Percentiles rank a stretch among this genome's conserved stretches.
These are phyloP conservation scores for Gymnarchus niloticus DNA, from an alignment of 2,113 vertebrate species.

Conservation along the genomic window DNA sequence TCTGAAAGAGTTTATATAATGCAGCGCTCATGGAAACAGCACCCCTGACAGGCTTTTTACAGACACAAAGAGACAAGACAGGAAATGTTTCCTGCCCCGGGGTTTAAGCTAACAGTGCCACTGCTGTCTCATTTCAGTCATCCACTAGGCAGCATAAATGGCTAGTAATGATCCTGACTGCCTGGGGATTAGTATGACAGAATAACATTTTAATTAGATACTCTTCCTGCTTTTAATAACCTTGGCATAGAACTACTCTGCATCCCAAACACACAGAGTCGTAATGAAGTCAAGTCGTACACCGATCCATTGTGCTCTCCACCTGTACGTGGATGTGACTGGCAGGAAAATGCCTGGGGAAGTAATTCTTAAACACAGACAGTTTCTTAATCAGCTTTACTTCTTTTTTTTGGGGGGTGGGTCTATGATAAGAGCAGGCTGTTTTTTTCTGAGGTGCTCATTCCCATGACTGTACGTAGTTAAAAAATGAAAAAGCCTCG, in stretches of 20 bases:
- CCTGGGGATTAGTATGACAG: slow-evolving; percentile 30
- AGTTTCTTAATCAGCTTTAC: neutral
- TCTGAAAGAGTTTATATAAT: neutral
- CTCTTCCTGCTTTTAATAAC: slow-evolving; percentile 43
- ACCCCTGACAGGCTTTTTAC: neutral
- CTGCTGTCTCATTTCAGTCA: slow-evolving; percentile 47
- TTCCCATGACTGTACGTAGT: neutral
- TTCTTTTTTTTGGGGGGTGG: neutral
- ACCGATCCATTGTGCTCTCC: slow-evolving; percentile 25
- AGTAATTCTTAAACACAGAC: neutral
- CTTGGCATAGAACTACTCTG: slow-evolving; percentile 38
- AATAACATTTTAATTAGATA: slow-evolving; percentile 39
- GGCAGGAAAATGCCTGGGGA: neutral
- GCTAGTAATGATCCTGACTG: neutral
- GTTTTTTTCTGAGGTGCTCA: neutral
- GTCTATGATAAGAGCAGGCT: neutral
- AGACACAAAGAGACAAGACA: slow-evolving; percentile 24
- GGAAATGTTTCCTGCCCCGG: slow-evolving; percentile 33
- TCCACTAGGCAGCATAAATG: slow-evolving; percentile 35
- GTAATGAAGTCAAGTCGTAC: neutral
- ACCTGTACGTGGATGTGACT: slow-evolving; percentile 32
- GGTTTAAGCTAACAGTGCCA: slow-evolving; percentile 38
- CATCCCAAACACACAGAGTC: slow-evolving; percentile 28
- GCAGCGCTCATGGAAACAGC: neutral
- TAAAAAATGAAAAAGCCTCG: neutral